Base-by-base conservation (phyloP, 2,113 vertebrate genomes). In the Vulpes ferrilata region DNA sequence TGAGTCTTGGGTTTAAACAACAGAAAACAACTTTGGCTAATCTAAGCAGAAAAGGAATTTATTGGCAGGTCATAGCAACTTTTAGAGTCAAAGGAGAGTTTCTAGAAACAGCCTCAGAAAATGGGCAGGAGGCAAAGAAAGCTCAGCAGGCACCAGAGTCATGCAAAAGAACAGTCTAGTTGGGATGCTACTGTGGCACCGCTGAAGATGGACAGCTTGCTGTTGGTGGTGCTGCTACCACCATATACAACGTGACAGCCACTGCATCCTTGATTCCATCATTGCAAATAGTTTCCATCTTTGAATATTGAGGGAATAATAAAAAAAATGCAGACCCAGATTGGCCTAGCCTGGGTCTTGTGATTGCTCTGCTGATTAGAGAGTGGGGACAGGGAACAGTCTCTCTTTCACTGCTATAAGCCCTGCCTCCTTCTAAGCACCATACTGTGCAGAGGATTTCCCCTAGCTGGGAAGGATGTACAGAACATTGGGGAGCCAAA, bases 1-100 rank as follows among this genome's bases (percentile, higher is more conserved):
- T 80, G 88, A 59, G 85, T 83, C 12, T 95, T 53, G 9, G 25
- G 32, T 91, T 15, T 73, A 80, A 94, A 90, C 35, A 80, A 59
- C 25, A 53, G 59, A 88, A 94, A 81, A 81, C 57, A 19, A 83
- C 64, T 82, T 59, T 74, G 57, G 80, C n/a, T 88, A 84, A 84
- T 76, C 10, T 80, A 93, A 80, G n/a, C 43, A 92, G 88, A 82
- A 62, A 90, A 87, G 48, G 4, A 62, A 81, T 69, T 76, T 85
- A 13, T 16, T 71, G 71, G 48, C 60, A 93, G 88, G 22, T 62
- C 32, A 12, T 5, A 38, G 11, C 35, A 71, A 64, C 35, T n/a
- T 7, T 96, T 32, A 60, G 85, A 84, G 55, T 90, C 53, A 81
- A 87, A 93, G 62, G 15, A 35, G 48, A 81, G 60, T 30, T 23